phyloP scores from a whole-genome alignment of 2,113 vertebrate species.

The Leptodactylus fuscus region DNA sequence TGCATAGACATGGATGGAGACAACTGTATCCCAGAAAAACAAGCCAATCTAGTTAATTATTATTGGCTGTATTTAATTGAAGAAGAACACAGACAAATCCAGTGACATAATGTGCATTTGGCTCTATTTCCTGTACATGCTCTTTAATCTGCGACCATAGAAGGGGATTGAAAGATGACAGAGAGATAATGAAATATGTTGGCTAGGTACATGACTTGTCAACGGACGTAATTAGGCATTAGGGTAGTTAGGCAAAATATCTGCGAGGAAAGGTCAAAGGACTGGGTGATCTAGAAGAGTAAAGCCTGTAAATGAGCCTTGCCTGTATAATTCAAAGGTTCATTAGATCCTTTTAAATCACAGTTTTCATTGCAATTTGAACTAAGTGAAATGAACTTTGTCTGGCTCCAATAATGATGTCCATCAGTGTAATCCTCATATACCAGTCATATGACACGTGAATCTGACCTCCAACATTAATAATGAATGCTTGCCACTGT shows the following conservation, averaged over 20 bases:
- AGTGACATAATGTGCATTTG: not conserved
- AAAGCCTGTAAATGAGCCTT: slow-evolving; percentile 35
- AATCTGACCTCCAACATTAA: not conserved
- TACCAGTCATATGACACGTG: not conserved
- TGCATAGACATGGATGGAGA: not conserved
- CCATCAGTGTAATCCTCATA: slow-evolving; percentile 8
- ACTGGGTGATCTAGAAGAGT: not conserved
- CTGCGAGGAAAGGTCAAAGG: slow-evolving; percentile 42
- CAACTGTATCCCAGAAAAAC: not conserved
- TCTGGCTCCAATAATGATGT: slow-evolving; percentile 25
- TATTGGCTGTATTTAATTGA: not conserved
- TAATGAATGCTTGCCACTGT: not conserved
- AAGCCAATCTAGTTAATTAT: not conserved
- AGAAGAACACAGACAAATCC: not conserved
- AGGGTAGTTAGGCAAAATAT: slow-evolving; percentile 48
- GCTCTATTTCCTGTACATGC: not conserved
- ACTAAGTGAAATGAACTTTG: slow-evolving; percentile 8
- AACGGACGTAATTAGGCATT: slow-evolving; percentile 49
- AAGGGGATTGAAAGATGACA: slow-evolving; percentile 14
- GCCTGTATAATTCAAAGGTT: slow-evolving; percentile 51
- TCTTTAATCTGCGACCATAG: slow-evolving; percentile 5
- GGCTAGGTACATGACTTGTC: slow-evolving; percentile 1
- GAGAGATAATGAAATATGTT: slow-evolving; percentile 36
- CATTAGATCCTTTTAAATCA: slow-evolving; percentile 40
- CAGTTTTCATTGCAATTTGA: slow-evolving; percentile 10